Evolutionary conservation across 2,113 vertebrate species (phyloP).

Genomic region (Microtus pennsylvanicus): DNA sequence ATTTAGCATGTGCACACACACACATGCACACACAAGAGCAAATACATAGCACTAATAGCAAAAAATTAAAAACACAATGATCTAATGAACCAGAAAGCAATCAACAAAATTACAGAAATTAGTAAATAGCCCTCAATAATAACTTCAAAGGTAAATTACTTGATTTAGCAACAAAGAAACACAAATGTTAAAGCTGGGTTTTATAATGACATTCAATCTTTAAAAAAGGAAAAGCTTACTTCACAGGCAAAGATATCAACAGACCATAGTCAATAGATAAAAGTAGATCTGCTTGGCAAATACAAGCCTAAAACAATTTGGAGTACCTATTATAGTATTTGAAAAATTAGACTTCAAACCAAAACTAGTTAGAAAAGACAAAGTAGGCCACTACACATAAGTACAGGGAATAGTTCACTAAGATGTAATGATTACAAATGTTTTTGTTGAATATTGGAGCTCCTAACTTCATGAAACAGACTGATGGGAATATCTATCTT

Average conservation of each 20-base stretch:
- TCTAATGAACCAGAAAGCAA: background rate
- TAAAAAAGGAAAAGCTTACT: background rate
- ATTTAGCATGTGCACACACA: background rate
- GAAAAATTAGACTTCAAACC: background rate
- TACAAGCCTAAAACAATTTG: background rate
- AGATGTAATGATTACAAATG: background rate
- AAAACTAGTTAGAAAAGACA: background rate
- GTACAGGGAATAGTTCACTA: background rate
- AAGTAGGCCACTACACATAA: background rate
- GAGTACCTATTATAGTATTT: background rate
- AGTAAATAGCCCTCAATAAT: background rate
- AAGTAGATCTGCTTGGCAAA: background rate
- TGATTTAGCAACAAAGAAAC: background rate
- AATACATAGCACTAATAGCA: background rate
- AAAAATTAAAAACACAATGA: background rate
- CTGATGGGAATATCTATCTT: background rate
- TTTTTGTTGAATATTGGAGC: background rate
- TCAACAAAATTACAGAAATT: background rate
- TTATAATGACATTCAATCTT: background rate
- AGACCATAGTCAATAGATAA: background rate
- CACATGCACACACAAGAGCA: background rate
- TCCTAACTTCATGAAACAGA: background rate
- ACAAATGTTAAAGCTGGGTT: background rate
- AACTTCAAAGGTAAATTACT: background rate
- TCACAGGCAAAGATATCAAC: background rate